Evolutionary conservation across 2,113 vertebrate genomes (phyloP).

Genomic region (Cavia porcellus): DNA sequence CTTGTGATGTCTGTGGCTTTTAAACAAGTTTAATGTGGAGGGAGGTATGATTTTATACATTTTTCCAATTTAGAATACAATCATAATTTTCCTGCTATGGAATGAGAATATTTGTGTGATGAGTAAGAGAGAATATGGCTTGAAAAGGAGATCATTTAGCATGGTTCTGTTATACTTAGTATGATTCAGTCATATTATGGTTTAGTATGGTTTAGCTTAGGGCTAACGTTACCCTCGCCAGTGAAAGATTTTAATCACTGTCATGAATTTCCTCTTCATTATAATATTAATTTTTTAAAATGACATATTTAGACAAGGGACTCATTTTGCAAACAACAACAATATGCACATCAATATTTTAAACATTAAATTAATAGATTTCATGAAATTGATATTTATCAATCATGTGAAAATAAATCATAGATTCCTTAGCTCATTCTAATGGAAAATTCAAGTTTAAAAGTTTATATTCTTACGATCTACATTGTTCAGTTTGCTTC

Average conservation of each 20-base stretch:
- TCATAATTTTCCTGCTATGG: background rate
- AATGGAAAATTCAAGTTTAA: slow-evolving; percentile 32
- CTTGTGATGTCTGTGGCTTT: background rate
- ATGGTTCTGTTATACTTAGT: background rate
- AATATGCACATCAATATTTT: background rate
- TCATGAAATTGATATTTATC: background rate
- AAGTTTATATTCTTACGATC: background rate
- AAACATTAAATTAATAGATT: slow-evolving; percentile 9
- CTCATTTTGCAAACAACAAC: background rate
- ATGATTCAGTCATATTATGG: background rate
- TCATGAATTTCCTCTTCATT: slow-evolving; percentile 13
- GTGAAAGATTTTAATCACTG: background rate
- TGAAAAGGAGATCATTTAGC: background rate
- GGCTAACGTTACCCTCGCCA: background rate
- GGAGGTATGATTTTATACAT: background rate
- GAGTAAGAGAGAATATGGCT: background rate
- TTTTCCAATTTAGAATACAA: background rate
- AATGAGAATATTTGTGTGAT: background rate
- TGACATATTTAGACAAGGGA: background rate
- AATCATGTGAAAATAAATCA: slow-evolving; percentile 18
- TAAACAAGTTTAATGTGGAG: background rate
- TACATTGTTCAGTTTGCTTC: background rate
- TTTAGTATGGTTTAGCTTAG: background rate
- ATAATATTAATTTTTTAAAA: slow-evolving; percentile 23
- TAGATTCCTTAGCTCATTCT: background rate